phyloP scores from a whole-genome alignment of 2,113 vertebrate genomes.

The Salvator merianae region DNA sequence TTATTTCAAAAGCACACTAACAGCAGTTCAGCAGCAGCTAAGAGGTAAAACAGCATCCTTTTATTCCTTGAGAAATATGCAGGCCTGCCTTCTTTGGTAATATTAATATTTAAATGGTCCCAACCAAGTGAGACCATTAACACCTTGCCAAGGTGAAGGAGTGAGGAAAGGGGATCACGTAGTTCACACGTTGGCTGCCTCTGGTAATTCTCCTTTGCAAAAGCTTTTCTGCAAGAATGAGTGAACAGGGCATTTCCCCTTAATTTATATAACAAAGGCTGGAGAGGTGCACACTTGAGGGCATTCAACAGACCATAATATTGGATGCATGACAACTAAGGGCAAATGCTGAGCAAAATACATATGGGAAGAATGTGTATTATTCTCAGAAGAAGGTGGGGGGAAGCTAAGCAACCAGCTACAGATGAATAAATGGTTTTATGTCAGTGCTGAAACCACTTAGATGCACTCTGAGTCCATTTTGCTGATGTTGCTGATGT shows the following conservation, averaged over 20 bases:
- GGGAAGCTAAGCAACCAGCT: background rate
- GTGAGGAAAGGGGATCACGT: background rate
- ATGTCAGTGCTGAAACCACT: too few species aligned
- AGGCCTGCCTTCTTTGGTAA: background rate
- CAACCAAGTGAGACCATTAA: slow-evolving; percentile 28
- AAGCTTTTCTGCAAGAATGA: slow-evolving; percentile 7
- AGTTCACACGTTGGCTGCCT: slow-evolving; percentile 13
- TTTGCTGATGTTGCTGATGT: background rate
- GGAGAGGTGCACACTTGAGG: background rate
- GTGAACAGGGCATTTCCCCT: background rate
- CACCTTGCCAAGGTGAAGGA: slow-evolving; percentile 28
- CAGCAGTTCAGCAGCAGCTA: slow-evolving; percentile 8
- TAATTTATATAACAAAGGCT: slow-evolving; percentile 5
- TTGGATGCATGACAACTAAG: background rate
- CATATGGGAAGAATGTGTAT: background rate
- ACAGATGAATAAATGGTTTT: background rate
- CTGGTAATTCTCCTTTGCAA: slow-evolving; percentile 3
- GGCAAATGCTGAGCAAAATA: background rate
- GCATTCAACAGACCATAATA: slow-evolving; percentile 9
- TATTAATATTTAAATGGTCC: slow-evolving; percentile 30
- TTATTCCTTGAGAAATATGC: slow-evolving; percentile 23
- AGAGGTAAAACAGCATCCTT: background rate
- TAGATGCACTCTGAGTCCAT: too few species aligned
- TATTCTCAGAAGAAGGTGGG: background rate
- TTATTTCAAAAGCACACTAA: slow-evolving; percentile 1